These are phyloP conservation scores for Epiperipatus broadwayi DNA, from an alignment of 2,888 invertebrate genomes.

Conservation along the genomic window DNA sequence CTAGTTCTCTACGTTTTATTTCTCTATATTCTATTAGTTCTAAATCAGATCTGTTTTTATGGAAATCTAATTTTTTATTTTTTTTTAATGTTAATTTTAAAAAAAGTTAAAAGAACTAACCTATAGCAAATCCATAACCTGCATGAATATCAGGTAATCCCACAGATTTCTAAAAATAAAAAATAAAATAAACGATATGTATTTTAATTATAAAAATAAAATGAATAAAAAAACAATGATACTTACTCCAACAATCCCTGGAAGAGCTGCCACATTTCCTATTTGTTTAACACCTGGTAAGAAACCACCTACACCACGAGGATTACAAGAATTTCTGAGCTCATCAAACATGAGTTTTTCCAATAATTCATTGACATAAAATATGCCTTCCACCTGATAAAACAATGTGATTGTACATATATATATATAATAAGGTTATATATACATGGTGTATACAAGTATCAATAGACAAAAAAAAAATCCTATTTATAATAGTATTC, in stretches of 20 bases:
- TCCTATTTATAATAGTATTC: too few species aligned
- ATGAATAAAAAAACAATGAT: constrained; percentile 7
- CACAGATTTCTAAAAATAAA: constrained; percentile 42
- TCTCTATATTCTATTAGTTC: too few species aligned
- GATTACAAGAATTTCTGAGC: constrained; percentile 65
- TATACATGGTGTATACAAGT: too few species aligned
- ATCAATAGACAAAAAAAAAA: background rate
- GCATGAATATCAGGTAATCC: constrained; percentile 93
- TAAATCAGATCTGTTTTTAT: too few species aligned
- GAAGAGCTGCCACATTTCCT: constrained; percentile 92
- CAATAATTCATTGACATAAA: constrained; percentile 77
- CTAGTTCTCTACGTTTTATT: too few species aligned
- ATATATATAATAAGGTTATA: background rate
- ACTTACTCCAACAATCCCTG: constrained; percentile 67
- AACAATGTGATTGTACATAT: constrained; percentile 10
- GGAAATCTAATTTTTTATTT: too few species aligned
- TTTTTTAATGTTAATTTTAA: too few species aligned
- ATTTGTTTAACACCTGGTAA: constrained; percentile 97
- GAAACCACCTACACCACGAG: constrained; percentile 81
- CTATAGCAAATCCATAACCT: constrained; percentile 98
- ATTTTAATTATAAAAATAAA: background rate
- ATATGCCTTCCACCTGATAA: constrained; percentile 70
- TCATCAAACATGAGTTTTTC: constrained; percentile 96
- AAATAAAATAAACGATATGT: constrained; percentile 6
- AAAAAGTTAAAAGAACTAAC: too few species aligned